Evolutionary conservation across 2,797 vertebrate genomes (phyloP).

Genomic region (Hirundo rustica): DNA sequence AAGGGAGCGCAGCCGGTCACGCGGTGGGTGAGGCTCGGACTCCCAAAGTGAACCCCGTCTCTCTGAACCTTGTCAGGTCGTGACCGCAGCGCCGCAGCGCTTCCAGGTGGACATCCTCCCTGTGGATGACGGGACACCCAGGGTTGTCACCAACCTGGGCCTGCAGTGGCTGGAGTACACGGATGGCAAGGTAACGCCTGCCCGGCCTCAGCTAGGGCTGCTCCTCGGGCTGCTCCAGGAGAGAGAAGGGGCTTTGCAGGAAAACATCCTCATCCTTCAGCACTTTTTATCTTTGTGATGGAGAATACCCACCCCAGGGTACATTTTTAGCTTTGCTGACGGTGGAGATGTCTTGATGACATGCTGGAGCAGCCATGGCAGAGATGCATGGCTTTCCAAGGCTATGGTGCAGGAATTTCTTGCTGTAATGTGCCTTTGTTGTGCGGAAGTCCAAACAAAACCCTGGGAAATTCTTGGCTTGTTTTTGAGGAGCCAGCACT

Average conservation of each 20-base stretch:
- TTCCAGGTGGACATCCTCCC: conserved; percentile 91
- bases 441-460: not conserved
- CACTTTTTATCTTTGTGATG: not conserved
- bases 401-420: not conserved
- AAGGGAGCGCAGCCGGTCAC: not conserved
- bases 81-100: conserved; percentile 89
- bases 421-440: not conserved
- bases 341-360: not conserved
- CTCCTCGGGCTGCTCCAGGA: not conserved
- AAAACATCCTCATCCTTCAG: not conserved
- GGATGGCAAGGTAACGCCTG: conserved; percentile 85
- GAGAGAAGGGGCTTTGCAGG: not conserved
- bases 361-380: not conserved
- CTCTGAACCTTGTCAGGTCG: conserved; percentile 73
- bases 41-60: not conserved
- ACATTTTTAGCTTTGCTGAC: not conserved
- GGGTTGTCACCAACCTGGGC: conserved; percentile 92
- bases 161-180: conserved; percentile 94
- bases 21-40: not conserved
- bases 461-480: not conserved
- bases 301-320: not conserved
- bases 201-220: not conserved
- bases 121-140: conserved; percentile 90
- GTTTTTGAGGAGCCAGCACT: not conserved
- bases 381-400: not conserved